Evolutionary conservation across 1,140 invertebrate genomes (phyloP), one percentile per base, ranked within the genome.

Genomic region (Bombus confusus): DNA sequence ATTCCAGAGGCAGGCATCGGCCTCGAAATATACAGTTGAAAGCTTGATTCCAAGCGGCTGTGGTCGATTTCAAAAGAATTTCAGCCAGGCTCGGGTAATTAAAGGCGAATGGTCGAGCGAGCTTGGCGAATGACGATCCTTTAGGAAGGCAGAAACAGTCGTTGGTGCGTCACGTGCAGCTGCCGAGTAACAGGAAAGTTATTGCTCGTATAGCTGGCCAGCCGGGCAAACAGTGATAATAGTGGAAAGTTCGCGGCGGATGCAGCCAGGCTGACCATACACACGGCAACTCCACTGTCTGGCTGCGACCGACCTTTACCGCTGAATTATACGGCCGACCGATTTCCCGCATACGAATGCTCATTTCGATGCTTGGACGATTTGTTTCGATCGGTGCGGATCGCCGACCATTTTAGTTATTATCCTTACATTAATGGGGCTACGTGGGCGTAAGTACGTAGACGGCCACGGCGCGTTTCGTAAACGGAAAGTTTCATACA

Each of bases 161-260:
- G 78, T 85, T 34, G 71, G 59, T 25, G 13, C 31, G 78, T 80
- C 79, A 81, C 71, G 52, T 34, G 71, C 85, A 86, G 85, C 64
- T 64, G 80, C 73, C 10, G 15, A 28, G 84, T 12, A 73, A 74
- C 74, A 75, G 80, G 52, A 84, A 83, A 83, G 81, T 86, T 86
- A 83, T 83, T 84, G 80, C 81, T 74, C 31, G 73, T 59, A 18
- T 18, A 79, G 57, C 71, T 18, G 57, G 28, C 57, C 57, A 64
- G 47, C 69, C 74, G 59, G 68, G 34, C 85, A 62, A 84, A 84
- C 84, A 86, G 85, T 47, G 85, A 83, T 86, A 86, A 86, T 86
- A 86, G 85, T 68, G 39, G 75, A 86, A 86, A 83, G 80, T 86
- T 86, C 74, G 57, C 59, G 73, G 85, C 22, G 80, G 85, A 84